Base-by-base conservation (phyloP, 2,113 vertebrate species). In the Leiothrix lutea region DNA sequence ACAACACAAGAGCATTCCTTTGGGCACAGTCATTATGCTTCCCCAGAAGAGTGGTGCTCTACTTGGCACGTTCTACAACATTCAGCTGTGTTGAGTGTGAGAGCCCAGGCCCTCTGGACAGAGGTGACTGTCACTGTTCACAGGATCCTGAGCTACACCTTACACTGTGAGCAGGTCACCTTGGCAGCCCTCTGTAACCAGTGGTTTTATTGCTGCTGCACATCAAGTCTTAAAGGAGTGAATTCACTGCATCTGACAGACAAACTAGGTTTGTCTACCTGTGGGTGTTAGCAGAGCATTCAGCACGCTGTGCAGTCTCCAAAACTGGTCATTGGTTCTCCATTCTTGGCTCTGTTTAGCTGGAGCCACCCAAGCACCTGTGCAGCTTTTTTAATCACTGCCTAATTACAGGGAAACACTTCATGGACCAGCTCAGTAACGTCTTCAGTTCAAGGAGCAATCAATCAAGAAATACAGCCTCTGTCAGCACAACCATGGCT, bases 251-350 rank as follows among this genome's bases (percentile, higher is more conserved):
- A 25, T 36, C 33, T 79, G 22, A 38, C 26, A 66, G n/a, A 48
- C 54, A 73, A 56, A 57, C 14, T 18, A 33, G 33, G 14, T 78
- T 53, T 45, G 26, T 77, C 33, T 51, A 36, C 36, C 12, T 3
- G 0, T n/a, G n/a, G 0, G 0, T 31, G 20, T 33, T 23, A 28
- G 29, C 28, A 66, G 38, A 80, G 53, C 2, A 2, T 36, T 92
- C 48, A 62, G 56, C 24, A 53, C 0, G 0, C 35, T 69, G 48
- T 31, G 48, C 38, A 13, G 35, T 28, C n/a, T 36, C 51, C 38
- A 64, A 54, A 88, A 80, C 11, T 28, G 22, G 9, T 42, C 54
- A 47, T 0, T 35, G n/a, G n/a, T 24, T 80, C 60, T 67, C 48
- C 8, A 3, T 19, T 78, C n/a, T 45, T 24, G 26, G 14, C 38